These are phyloP conservation scores for Xyrichtys novacula DNA, from an alignment of 2,797 vertebrate genomes.

Conservation along the genomic window DNA sequence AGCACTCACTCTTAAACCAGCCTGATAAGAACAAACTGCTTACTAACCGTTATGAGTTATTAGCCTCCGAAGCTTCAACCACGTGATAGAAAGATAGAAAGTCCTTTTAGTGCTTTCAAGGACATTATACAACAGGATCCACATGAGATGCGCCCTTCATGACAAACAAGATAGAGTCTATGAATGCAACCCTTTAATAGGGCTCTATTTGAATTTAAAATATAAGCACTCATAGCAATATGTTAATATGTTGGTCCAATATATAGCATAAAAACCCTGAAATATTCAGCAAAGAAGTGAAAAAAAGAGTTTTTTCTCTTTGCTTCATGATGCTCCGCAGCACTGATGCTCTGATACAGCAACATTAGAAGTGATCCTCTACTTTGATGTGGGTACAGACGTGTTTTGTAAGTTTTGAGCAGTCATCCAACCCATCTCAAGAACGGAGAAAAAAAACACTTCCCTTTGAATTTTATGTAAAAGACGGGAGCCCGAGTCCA, in stretches of 20 bases:
- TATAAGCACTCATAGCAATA: not conserved
- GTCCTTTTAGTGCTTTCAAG: too few species aligned
- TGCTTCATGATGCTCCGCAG: conserved; percentile 13
- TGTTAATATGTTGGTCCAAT: not conserved
- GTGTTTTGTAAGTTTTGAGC: conserved; percentile 48
- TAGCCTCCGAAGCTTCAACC: too few species aligned
- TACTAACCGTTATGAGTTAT: too few species aligned
- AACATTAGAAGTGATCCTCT: conserved; percentile 28
- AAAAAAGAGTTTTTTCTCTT: not conserved
- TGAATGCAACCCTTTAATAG: not conserved
- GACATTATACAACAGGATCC: too few species aligned
- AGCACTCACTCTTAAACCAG: too few species aligned
- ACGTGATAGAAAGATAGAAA: too few species aligned
- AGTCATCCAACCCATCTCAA: conserved; percentile 24
- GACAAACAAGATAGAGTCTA: too few species aligned
- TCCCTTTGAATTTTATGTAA: conserved; percentile 63
- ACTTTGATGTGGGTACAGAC: conserved; percentile 63
- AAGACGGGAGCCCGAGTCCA: conserved; percentile 38
- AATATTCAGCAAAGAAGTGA: not conserved
- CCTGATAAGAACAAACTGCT: too few species aligned
- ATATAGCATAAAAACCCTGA: not conserved
- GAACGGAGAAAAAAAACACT: conserved; percentile 31
- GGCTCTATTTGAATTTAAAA: not conserved
- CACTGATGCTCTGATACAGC: conserved; percentile 22
- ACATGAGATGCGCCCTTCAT: too few species aligned